These are phyloP conservation scores for Orestias chungarensis DNA, from an alignment of 2,797 vertebrate genomes.

Conservation along the genomic window DNA sequence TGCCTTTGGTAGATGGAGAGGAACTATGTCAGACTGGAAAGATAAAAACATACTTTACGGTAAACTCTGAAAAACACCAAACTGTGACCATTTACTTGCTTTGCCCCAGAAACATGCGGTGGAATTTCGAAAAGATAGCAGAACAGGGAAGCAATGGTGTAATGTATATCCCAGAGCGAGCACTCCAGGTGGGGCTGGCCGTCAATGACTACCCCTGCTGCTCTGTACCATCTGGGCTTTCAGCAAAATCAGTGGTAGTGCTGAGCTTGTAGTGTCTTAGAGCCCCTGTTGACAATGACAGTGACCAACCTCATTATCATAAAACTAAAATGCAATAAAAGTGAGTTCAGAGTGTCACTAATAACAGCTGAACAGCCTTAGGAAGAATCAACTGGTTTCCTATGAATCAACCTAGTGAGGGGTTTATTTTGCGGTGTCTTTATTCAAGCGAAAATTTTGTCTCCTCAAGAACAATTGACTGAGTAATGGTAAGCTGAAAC, in stretches of 20 bases:
- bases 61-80: slow-evolving; percentile 8
- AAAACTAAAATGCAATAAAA: slow-evolving; percentile 42
- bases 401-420: background rate
- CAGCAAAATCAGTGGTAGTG: slow-evolving; percentile 45
- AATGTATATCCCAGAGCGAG: slow-evolving; percentile 37
- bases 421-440: slow-evolving; percentile 1
- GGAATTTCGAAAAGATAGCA: slow-evolving; percentile 51
- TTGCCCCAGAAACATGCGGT: slow-evolving; percentile 45
- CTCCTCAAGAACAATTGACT: slow-evolving; percentile 68
- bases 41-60: slow-evolving; percentile 17
- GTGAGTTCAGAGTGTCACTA: slow-evolving; percentile 20
- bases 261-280: slow-evolving; percentile 56
- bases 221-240: slow-evolving; percentile 67
- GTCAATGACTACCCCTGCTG: slow-evolving; percentile 46
- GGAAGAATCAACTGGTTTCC: slow-evolving; percentile 9
- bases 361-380: slow-evolving; percentile 20
- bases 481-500: slow-evolving; percentile 47
- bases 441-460: slow-evolving; percentile 39
- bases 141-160: slow-evolving; percentile 32
- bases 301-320: slow-evolving; percentile 54
- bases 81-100: slow-evolving; percentile 6
- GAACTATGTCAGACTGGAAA: slow-evolving; percentile 13
- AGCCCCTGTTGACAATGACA: slow-evolving; percentile 49
- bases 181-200: slow-evolving; percentile 54
- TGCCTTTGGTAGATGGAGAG: background rate